Conservation (phyloP, 2,888 invertebrate genomes). For the Halocaridina rubra region DNA sequence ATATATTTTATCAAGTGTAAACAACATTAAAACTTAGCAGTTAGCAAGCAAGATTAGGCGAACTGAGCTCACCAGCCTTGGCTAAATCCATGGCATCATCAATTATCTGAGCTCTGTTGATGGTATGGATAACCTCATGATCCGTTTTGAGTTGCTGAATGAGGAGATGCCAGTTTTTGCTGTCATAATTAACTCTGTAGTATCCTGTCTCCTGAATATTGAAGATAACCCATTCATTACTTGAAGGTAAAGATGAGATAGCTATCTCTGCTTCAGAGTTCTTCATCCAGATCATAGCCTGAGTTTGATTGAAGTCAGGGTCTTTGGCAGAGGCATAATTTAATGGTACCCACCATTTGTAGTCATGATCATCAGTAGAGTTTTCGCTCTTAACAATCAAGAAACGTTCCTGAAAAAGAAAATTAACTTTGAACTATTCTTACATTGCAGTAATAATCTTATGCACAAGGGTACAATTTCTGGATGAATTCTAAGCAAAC, state of each 20-base stretch:
- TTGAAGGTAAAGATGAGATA: constrained; percentile 24
- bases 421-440: too few species aligned
- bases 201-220: constrained; percentile 81
- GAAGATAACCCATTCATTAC: constrained; percentile 78
- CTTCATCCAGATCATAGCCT: constrained; percentile 73
- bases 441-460: too few species aligned
- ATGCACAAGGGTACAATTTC: neutral
- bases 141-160: constrained; percentile 76
- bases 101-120: constrained; percentile 87
- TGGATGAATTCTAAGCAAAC: too few species aligned
- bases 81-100: constrained; percentile 74
- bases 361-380: constrained; percentile 74
- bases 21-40: too few species aligned
- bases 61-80: constrained; percentile 70
- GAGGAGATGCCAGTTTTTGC: constrained; percentile 80
- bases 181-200: constrained; percentile 80
- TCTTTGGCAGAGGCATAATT: constrained; percentile 72
- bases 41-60: too few species aligned
- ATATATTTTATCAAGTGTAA: too few species aligned
- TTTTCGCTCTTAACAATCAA: constrained; percentile 70
- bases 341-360: constrained; percentile 75
- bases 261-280: constrained; percentile 66
- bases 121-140: constrained; percentile 77
- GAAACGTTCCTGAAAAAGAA: constrained; percentile 74
- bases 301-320: constrained; percentile 71